Percentiles rank a stretch among this genome's conserved stretches.
Conservation (phyloP, 2,797 vertebrate genomes). For the Macrochelys suwanniensis region DNA sequence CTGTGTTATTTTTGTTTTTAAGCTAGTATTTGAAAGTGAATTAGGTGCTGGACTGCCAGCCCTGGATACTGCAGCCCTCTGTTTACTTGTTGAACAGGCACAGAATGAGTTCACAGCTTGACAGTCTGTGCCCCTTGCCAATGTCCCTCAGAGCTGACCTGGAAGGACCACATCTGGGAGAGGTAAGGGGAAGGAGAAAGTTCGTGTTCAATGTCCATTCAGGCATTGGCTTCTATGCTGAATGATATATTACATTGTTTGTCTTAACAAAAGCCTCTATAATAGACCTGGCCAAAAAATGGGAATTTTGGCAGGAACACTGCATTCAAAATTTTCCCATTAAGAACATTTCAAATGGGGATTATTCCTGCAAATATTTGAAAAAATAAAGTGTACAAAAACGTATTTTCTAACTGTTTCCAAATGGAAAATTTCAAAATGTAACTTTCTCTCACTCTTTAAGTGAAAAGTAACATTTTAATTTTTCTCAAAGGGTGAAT, state of each 20-base stretch:
- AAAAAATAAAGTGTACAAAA: not conserved
- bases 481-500: not conserved
- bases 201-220: not conserved
- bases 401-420: not conserved
- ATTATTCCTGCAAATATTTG: not conserved
- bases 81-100: conserved; percentile 22
- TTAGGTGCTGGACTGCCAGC: not conserved
- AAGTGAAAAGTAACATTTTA: not conserved
- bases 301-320: not conserved
- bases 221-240: not conserved
- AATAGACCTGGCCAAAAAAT: not conserved
- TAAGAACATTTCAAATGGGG: not conserved
- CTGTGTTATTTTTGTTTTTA: conserved; percentile 6
- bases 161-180: not conserved
- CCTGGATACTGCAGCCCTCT: conserved; percentile 9
- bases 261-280: not conserved
- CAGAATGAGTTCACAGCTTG: conserved; percentile 36
- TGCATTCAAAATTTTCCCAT: too few relatives aligned
- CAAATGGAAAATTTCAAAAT: not conserved
- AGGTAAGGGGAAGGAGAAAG: not conserved
- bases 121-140: conserved; percentile 23
- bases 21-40: conserved; percentile 43
- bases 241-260: not conserved
- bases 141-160: not conserved
- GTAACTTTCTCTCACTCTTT: not conserved